Conservation (phyloP, 1,140 invertebrate genomes). For the Drosophila biarmipes region DNA sequence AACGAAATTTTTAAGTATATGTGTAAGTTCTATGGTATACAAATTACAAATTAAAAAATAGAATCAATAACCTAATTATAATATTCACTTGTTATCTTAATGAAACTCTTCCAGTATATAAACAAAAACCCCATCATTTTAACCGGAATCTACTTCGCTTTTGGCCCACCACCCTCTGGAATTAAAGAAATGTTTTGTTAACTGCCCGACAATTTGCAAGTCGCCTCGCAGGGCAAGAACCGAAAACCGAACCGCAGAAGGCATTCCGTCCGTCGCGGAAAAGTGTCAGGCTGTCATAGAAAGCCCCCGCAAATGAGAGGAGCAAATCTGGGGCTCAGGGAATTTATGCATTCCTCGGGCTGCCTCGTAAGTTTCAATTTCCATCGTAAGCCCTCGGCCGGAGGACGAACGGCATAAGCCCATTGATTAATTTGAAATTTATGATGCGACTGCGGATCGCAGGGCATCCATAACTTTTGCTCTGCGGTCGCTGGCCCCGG, state of each 20-base stretch:
- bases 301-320: slow-evolving; percentile 28
- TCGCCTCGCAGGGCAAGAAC: slow-evolving; percentile 3
- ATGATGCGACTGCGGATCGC: slow-evolving; percentile 60
- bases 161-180: neutral
- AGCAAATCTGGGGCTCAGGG: slow-evolving; percentile 36
- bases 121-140: neutral
- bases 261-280: slow-evolving; percentile 38
- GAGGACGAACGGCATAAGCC: slow-evolving; percentile 61
- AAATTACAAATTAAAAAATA: too few species aligned
- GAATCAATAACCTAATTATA: too few species aligned
- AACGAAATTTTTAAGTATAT: too few species aligned
- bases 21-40: too few species aligned
- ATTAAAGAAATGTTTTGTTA: slow-evolving; percentile 63
- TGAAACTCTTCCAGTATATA: too few species aligned
- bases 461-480: slow-evolving; percentile 67
- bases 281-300: slow-evolving; percentile 44
- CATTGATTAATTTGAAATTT: slow-evolving; percentile 84
- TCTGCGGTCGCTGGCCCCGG: slow-evolving; percentile 29
- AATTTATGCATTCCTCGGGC: slow-evolving; percentile 48
- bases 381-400: slow-evolving; percentile 36
- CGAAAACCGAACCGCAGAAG: slow-evolving; percentile 12
- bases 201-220: slow-evolving; percentile 66
- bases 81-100: too few species aligned
- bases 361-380: slow-evolving; percentile 66
- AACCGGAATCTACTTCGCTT: neutral